phyloP scores from a whole-genome alignment of 2,113 vertebrate species.

The Pelecanus crispus region DNA sequence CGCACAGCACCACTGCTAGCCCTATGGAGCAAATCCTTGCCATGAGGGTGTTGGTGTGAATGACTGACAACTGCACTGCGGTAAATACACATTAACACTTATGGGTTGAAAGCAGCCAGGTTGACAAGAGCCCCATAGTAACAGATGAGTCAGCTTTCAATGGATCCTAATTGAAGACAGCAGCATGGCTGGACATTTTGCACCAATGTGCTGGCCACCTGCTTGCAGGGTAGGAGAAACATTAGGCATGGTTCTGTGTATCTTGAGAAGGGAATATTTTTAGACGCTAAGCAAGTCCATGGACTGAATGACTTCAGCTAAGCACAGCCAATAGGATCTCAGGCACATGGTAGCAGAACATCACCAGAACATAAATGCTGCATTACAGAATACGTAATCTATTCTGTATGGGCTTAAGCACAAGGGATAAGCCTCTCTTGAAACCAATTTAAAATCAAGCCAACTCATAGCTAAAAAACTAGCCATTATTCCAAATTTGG shows the following conservation, averaged over 20 bases:
- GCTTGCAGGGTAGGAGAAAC: not conserved
- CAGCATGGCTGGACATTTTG: not conserved
- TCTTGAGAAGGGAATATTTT: conserved; percentile 2
- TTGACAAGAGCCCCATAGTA: conserved; percentile 33
- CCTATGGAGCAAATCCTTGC: not conserved
- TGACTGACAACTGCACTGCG: not conserved
- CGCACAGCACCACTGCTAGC: not conserved
- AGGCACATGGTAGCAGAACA: conserved; percentile 25
- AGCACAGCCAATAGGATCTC: not conserved
- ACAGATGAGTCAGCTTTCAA: conserved; percentile 9
- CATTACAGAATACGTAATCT: not conserved
- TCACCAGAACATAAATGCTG: not conserved
- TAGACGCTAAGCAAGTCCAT: not conserved
- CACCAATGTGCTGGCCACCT: conserved; percentile 64
- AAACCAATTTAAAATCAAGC: conserved; percentile 36
- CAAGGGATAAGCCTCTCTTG: conserved; percentile 20
- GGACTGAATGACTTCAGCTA: not conserved
- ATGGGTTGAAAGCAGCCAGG: not conserved
- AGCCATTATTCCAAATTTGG: not conserved
- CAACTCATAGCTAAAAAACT: not conserved
- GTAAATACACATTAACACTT: conserved; percentile 24
- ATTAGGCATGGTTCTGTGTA: not conserved
- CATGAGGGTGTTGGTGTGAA: not conserved
- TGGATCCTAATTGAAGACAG: conserved; percentile 44
- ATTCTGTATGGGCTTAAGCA: not conserved